phyloP scores from a whole-genome alignment of 2,888 invertebrate genomes.

The Tinea pellionella region DNA sequence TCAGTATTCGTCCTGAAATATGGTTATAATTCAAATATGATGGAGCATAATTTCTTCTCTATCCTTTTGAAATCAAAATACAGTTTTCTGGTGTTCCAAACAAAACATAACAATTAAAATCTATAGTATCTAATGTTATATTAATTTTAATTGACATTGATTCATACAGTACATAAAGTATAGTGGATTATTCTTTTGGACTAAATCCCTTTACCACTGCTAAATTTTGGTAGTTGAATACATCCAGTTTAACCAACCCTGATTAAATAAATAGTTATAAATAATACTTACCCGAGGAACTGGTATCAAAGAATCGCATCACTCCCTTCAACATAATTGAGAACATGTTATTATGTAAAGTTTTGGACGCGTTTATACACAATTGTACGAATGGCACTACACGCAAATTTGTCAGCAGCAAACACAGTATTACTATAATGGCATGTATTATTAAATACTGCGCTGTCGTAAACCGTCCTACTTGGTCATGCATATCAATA shows the following conservation, averaged over 20 bases:
- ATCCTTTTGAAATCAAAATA: no score
- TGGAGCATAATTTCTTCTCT: no score
- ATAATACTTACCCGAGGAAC: slow-evolving; percentile 72
- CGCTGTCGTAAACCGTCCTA: slow-evolving; percentile 48
- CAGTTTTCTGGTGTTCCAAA: neutral
- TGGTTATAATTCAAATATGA: no score
- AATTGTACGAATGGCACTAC: slow-evolving; percentile 74
- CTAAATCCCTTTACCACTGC: no score
- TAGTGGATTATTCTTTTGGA: no score
- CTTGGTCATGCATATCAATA: slow-evolving; percentile 40
- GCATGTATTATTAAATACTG: slow-evolving; percentile 74
- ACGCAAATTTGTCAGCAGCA: slow-evolving; percentile 69
- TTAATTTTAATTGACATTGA: no score
- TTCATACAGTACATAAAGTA: no score
- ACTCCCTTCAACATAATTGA: slow-evolving; percentile 56
- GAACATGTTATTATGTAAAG: slow-evolving; percentile 80
- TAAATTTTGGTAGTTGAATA: no score
- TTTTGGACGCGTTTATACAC: slow-evolving; percentile 74
- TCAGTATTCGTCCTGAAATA: slow-evolving; percentile 76
- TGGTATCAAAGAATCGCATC: slow-evolving; percentile 83
- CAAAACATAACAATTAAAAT: neutral
- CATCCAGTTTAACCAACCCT: no score
- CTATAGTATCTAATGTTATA: no score
- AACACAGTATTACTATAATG: slow-evolving; percentile 54
- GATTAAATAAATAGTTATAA: no score